These are phyloP conservation scores for Aerospiza tachiro DNA, from an alignment of 2,797 vertebrate species.

Conservation along the genomic window DNA sequence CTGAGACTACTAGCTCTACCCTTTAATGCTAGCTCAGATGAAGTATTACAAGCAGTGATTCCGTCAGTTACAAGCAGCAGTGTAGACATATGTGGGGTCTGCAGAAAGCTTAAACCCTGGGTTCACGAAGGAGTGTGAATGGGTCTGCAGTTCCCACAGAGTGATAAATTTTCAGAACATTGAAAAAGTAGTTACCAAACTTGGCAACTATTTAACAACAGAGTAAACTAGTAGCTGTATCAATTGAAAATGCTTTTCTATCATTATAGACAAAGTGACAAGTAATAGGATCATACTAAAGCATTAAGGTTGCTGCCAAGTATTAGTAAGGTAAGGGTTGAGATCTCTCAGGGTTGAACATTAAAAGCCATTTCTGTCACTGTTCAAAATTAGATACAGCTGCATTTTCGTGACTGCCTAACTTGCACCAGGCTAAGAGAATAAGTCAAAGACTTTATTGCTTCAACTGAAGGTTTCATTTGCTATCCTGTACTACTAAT, in stretches of 20 bases:
- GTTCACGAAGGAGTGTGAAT: background rate
- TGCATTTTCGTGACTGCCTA: background rate
- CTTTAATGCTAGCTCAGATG: background rate
- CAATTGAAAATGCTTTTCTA: background rate
- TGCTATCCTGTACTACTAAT: background rate
- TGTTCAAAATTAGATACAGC: background rate
- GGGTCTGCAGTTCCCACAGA: background rate
- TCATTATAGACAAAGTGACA: background rate
- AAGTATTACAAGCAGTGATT: rapidly evolving
- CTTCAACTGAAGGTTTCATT: background rate
- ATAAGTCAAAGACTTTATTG: background rate
- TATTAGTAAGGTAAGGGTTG: background rate
- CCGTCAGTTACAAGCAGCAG: background rate
- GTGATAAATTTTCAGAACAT: background rate
- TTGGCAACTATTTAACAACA: background rate
- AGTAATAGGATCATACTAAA: background rate
- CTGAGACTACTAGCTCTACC: background rate
- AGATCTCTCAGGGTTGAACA: background rate
- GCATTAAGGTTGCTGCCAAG: background rate
- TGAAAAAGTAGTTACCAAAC: background rate
- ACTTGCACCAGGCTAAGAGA: background rate
- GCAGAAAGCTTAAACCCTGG: background rate
- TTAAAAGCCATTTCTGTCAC: background rate
- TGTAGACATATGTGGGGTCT: background rate
- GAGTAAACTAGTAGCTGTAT: background rate